Evolutionary conservation across 2,113 vertebrate species (phyloP), one percentile per base, ranked within the genome.

Genomic region (Petroica traversi): DNA sequence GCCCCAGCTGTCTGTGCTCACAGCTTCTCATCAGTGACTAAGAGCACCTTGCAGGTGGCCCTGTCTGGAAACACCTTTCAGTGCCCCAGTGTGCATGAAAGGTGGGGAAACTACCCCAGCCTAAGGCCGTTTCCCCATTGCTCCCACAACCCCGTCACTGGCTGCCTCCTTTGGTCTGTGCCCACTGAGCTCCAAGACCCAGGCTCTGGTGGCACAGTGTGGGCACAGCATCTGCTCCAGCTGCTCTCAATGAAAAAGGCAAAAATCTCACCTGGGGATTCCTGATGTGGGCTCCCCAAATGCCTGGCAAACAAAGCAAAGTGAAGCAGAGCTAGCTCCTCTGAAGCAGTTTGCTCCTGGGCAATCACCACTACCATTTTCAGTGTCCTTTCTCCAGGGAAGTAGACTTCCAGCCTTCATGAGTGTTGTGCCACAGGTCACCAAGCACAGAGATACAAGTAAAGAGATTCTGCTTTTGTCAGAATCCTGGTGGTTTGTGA

Each of bases 171-270:
- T 31, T 33, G 57, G 2, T 38, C 15, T 23, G 14, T 5, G 43
- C 14, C 16, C 62, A 22, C 26, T 8, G n/a, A n/a, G 34, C 33
- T 69, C 17, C 2, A 1, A 28, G 40, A 31, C 20, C 16, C 20
- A 17, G 14, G 36, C 14, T 80, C 12, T 11, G 0, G 0, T 4
- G 43, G 20, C n/a, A 26, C 0, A 3, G 19, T 0, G 1, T 11
- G 17, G 85, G 29, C 31, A 31, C 1, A 0, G 4, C 19, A 3
- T 24, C n/a, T 52, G 24, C 34, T 4, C 36, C 77, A 49, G 41
- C 64, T 84, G 38, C 64, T 58, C 40, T 6, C 20, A 29, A 38
- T 1, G 15, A 45, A 64, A 49, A 28, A 45, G 68, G 40, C 19
- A 74, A 64, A 85, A 62, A 19, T 26, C 48, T 51, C 40, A 13